Conservation (phyloP, 2,797 vertebrate genomes). For the Orestias chungarensis region DNA sequence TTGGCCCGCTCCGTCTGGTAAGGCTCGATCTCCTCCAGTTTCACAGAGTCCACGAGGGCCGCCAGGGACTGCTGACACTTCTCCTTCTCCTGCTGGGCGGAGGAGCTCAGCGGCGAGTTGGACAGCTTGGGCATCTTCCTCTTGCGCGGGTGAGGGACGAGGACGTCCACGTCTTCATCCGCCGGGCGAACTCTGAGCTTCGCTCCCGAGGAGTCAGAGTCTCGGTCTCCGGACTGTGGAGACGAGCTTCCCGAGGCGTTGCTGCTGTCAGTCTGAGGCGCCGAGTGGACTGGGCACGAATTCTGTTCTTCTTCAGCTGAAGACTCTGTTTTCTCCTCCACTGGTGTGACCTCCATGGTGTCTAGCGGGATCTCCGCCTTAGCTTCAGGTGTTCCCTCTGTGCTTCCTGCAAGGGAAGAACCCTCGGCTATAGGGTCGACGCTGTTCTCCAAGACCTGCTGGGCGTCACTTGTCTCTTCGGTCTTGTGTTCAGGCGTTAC, state of each 20-base stretch:
- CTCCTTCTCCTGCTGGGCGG: slow-evolving; percentile 88
- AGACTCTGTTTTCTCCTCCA: slow-evolving; percentile 83
- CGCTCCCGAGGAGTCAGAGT: slow-evolving; percentile 83
- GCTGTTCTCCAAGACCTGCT: slow-evolving; percentile 45
- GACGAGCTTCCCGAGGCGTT: slow-evolving; percentile 80
- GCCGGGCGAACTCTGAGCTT: slow-evolving; percentile 83
- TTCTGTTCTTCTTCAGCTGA: slow-evolving; percentile 52
- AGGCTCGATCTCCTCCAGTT: slow-evolving; percentile 97
- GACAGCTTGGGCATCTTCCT: slow-evolving; percentile 90
- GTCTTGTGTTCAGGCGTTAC: slow-evolving; percentile 53
- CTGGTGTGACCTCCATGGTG: slow-evolving; percentile 67
- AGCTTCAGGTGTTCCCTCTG: slow-evolving; percentile 42
- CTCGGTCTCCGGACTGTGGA: slow-evolving; percentile 82
- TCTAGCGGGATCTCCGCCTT: slow-evolving; percentile 56
- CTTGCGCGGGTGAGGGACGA: slow-evolving; percentile 93
- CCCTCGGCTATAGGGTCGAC: slow-evolving; percentile 21
- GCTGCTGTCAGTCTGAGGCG: slow-evolving; percentile 78
- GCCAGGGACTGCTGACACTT: slow-evolving; percentile 93
- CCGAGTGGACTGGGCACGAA: slow-evolving; percentile 52
- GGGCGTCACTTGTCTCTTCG: slow-evolving; percentile 51
- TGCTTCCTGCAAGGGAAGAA: slow-evolving; percentile 27
- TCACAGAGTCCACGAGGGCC: slow-evolving; percentile 93
- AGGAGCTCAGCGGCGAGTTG: slow-evolving; percentile 79
- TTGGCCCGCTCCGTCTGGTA: slow-evolving; percentile 98
- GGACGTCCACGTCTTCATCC: slow-evolving; percentile 89